A percentile compares a stretch with the other conserved stretches of the same genome.
phyloP scores from a whole-genome alignment of 2,113 vertebrate genomes.

The Megaleporinus macrocephalus region DNA sequence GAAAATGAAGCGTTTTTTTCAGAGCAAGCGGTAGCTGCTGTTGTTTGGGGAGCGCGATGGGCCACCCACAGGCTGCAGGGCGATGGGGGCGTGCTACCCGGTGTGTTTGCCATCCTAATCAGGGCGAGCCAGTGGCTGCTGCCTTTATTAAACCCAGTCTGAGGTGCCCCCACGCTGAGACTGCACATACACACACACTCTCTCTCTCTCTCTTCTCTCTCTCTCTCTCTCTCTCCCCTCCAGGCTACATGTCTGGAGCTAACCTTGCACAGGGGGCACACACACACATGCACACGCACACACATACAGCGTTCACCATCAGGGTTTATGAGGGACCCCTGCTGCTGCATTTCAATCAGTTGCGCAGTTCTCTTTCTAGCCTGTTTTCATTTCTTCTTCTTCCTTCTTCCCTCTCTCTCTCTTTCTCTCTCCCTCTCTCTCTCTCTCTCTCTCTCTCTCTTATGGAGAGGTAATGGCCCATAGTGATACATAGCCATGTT shows the following conservation, averaged over 20 bases:
- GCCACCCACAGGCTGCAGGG: slow-evolving; percentile 63
- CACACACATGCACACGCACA: slow-evolving; percentile 26
- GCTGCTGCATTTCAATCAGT: slow-evolving; percentile 60
- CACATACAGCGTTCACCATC: slow-evolving; percentile 39
- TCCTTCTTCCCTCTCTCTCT: slow-evolving; percentile 28
- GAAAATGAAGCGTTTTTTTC: slow-evolving; percentile 38
- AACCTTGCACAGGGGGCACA: slow-evolving; percentile 46
- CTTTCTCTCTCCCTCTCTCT: slow-evolving; percentile 39
- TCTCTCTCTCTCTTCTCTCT: background rate
- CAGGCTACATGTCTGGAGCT: slow-evolving; percentile 71
- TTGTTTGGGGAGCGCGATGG: slow-evolving; percentile 60
- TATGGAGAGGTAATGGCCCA: too few species aligned
- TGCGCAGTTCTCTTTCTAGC: slow-evolving; percentile 38
- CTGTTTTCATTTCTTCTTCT: slow-evolving; percentile 32
- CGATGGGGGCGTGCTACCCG: slow-evolving; percentile 53
- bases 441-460: slow-evolving; percentile 28
- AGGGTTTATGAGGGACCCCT: slow-evolving; percentile 50
- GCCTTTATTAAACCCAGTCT: slow-evolving; percentile 71
- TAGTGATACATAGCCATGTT: too few species aligned
- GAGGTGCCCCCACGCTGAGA: slow-evolving; percentile 69
- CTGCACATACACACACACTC: slow-evolving; percentile 57
- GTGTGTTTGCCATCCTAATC: slow-evolving; percentile 76
- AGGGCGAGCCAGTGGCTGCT: slow-evolving; percentile 65
- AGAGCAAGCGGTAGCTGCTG: slow-evolving; percentile 16
- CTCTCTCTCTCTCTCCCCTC: slow-evolving; percentile 59